These are phyloP conservation scores for Trachelus troglodyta DNA, from an alignment of 2,888 invertebrate genomes.

Conservation along the genomic window DNA sequence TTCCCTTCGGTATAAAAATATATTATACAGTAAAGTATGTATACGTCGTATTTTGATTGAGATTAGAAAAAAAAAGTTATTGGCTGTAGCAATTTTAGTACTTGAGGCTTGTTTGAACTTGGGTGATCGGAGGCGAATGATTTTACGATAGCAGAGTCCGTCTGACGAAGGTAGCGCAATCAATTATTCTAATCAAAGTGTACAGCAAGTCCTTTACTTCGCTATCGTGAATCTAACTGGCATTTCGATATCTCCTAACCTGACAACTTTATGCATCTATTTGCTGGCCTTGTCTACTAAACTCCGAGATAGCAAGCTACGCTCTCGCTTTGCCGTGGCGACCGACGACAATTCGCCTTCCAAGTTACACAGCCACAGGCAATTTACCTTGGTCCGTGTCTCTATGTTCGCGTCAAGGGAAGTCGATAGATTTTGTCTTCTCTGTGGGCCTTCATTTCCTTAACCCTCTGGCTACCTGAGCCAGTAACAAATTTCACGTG, in stretches of 20 bases:
- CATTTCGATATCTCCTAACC: conserved; percentile 22
- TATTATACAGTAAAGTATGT: background rate
- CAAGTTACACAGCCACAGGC: conserved; percentile 51
- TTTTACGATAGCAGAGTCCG: background rate
- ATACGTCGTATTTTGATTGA: background rate
- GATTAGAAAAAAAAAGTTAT: background rate
- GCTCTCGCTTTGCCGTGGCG: conserved; percentile 1
- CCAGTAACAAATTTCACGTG: background rate
- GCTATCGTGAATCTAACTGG: background rate
- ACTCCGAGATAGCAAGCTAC: conserved; percentile 25
- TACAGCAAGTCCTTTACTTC: background rate
- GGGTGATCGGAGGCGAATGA: background rate
- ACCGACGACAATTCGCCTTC: conserved; percentile 47
- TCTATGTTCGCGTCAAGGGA: conserved; percentile 10
- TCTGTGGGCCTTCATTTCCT: conserved; percentile 28
- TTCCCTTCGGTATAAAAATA: conserved; percentile 5
- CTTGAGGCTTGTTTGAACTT: background rate
- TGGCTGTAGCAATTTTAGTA: background rate
- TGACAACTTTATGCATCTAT: conserved; percentile 50
- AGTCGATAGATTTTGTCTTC: conserved; percentile 30
- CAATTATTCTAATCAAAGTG: background rate
- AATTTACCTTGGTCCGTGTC: conserved; percentile 25
- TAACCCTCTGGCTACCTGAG: conserved; percentile 1
- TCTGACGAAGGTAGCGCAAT: background rate
- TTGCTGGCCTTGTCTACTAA: conserved; percentile 46